phyloP scores from a whole-genome alignment of 2,888 invertebrate genomes.

The Vannuccia rotundouncinata region DNA sequence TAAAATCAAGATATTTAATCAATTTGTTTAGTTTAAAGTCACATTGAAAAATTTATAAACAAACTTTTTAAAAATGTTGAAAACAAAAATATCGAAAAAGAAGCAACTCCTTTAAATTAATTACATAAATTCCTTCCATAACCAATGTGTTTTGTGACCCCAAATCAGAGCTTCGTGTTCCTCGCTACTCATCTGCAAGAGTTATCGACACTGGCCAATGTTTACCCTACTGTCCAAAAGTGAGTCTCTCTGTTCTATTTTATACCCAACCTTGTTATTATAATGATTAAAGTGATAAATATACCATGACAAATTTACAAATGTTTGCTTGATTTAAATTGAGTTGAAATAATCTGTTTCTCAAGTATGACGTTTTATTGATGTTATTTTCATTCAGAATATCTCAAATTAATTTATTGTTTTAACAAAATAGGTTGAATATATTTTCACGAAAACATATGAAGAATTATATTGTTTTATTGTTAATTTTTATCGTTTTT shows the following conservation, averaged over 20 bases:
- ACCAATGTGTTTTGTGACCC: no score
- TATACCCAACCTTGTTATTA: neutral
- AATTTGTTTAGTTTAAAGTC: no score
- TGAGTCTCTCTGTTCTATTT: neutral
- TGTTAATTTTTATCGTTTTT: no score
- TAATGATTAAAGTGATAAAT: neutral
- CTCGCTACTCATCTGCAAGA: neutral
- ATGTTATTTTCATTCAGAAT: neutral
- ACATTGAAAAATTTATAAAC: no score
- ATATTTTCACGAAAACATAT: neutral
- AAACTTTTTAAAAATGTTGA: no score
- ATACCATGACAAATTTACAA: neutral
- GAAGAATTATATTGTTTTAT: no score
- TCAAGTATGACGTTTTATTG: neutral
- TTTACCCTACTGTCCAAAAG: conserved; percentile 3
- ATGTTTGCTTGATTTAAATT: neutral
- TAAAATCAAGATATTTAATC: no score
- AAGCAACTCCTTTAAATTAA: neutral
- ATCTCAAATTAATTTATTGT: no score
- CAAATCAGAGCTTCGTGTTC: neutral
- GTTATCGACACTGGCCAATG: neutral
- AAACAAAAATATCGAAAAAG: neutral
- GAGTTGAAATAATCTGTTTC: no score
- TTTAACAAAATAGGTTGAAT: neutral
- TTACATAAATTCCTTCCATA: neutral